Evolutionary conservation across 2,113 vertebrate genomes (phyloP), one percentile per base, ranked within the genome.

Genomic region (Atherinomorus stipes): DNA sequence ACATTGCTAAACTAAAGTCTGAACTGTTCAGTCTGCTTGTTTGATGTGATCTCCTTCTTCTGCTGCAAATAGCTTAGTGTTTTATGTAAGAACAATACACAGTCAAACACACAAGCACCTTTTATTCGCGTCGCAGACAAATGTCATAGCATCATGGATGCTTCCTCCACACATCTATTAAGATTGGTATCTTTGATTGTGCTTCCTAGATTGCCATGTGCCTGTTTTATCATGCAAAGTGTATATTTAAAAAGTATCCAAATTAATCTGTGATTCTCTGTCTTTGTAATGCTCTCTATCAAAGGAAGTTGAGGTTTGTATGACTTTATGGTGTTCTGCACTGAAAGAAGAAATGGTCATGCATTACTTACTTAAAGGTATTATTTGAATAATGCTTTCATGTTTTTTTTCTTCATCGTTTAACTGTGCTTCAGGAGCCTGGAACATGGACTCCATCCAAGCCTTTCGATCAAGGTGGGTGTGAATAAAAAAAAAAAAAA

Each of bases 381-480:
- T 52, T 8, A 64, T 40, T 21, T 42, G 21, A 60, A 21, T 2
- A 44, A 19, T 25, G 13, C 52, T 53, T 23, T 42, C 10, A 56
- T 73, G 13, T 60, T 65, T 64, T 60, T 38, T 64, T 63, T 38
- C 4, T 65, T 61, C 64, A 11, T 71, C 53, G 13, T 8, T 66
- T 60, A 2, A 52, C 11, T 18, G 13, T 76, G 9, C 84, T 93
- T 61, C 76, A 95, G 94, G 94, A 95, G 82, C 93, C 94, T 47
- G 93, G 96, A 76, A 95, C 96, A 15, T 99, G 98, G 98, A 97
- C 91, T 88, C 96, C 96, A 44, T 91, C 94, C 76, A 99, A 96
- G 93, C 92, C 96, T 16, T 96, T 97, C 76, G 94, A 97, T 93
- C 96, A 96, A 95, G 97, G 98, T 99, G 94, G 88, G 84, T 86